A percentile compares a stretch with the other conserved stretches of the same genome.
Evolutionary conservation across 2,888 invertebrate genomes (phyloP).

Genomic region (Magallana nippona): DNA sequence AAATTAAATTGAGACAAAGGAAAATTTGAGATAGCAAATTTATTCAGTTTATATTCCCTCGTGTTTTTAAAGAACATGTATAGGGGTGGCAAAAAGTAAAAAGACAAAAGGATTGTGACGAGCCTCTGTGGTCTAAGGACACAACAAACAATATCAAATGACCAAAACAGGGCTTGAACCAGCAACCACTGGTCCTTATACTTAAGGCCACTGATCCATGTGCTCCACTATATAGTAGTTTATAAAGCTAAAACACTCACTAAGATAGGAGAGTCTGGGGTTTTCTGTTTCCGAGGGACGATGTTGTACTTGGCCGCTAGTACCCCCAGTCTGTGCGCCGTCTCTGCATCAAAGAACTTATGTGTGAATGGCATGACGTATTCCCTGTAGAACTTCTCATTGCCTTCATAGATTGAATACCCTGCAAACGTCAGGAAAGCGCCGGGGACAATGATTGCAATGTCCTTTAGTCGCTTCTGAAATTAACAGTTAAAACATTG

Average conservation of each 20-base stretch:
- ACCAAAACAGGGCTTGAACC: no score
- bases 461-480: constrained; percentile 85
- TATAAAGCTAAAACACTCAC: constrained; percentile 81
- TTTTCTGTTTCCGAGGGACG: constrained; percentile 83
- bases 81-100: no score
- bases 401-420: constrained; percentile 87
- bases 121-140: no score
- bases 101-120: no score
- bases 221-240: background rate
- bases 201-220: no score
- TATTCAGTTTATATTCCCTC: no score
- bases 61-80: no score
- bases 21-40: no score
- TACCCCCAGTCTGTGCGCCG: constrained; percentile 90
- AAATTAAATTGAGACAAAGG: no score
- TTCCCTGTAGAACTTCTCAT: constrained; percentile 89
- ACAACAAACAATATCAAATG: no score
- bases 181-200: no score
- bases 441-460: constrained; percentile 85
- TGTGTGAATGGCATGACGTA: constrained; percentile 86
- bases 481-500: constrained; percentile 56
- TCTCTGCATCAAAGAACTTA: constrained; percentile 87
- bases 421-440: constrained; percentile 86
- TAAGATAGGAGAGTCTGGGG: constrained; percentile 85
- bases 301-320: constrained; percentile 88